Percentiles rank a stretch among this genome's conserved stretches.
phyloP scores from a whole-genome alignment of 2,113 vertebrate species.

The Lophochroa leadbeateri region DNA sequence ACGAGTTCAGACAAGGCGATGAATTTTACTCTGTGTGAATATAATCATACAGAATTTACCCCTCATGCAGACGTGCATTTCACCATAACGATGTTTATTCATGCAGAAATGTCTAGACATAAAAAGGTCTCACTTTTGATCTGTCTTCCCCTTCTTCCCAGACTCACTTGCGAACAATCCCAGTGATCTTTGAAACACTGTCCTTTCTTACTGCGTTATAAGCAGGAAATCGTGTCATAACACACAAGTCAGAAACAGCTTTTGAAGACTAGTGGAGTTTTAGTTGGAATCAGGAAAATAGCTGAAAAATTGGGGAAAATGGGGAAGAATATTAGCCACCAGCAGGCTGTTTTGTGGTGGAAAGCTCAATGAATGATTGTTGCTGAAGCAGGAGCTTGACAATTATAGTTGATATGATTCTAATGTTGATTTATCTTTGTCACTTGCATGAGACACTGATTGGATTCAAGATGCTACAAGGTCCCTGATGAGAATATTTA shows the following conservation, averaged over 20 bases:
- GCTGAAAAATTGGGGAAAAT: neutral
- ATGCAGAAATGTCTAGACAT: slow-evolving; percentile 50
- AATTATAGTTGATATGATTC: neutral
- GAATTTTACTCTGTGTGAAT: neutral
- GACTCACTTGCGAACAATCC: neutral
- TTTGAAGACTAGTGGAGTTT: neutral
- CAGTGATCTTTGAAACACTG: neutral
- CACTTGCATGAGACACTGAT: neutral
- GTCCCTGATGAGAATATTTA: neutral
- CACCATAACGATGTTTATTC: slow-evolving; percentile 12
- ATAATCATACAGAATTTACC: neutral
- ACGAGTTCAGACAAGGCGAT: slow-evolving; percentile 15
- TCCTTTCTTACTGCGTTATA: neutral
- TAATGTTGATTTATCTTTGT: neutral
- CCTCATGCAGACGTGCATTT: slow-evolving; percentile 25
- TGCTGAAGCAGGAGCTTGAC: neutral
- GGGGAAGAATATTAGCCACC: neutral
- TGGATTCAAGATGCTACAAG: neutral
- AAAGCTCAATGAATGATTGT: rapidly evolving
- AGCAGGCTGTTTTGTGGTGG: neutral
- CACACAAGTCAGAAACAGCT: neutral
- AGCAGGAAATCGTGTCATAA: slow-evolving; percentile 2
- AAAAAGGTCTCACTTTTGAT: slow-evolving; percentile 17
- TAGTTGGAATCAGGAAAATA: neutral
- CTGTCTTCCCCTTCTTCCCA: slow-evolving; percentile 28